A percentile compares a stretch with the other conserved stretches of the same genome.
Evolutionary conservation across 2,797 vertebrate species (phyloP).

Genomic region (Acanthis flammea): DNA sequence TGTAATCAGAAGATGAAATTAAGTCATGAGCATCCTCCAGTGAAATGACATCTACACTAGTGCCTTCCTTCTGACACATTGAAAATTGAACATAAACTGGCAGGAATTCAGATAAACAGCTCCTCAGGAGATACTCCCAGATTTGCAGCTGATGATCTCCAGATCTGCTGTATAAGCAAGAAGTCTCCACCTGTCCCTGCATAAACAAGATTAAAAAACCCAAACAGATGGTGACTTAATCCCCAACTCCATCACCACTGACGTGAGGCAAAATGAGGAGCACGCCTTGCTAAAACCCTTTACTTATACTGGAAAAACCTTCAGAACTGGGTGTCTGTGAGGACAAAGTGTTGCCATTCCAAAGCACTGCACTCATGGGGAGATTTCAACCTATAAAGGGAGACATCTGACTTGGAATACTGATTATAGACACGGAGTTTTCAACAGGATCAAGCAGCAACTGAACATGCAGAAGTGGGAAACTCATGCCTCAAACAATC

Average conservation of each 20-base stretch:
- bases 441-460: neutral
- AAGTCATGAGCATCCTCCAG: neutral
- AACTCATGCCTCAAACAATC: neutral
- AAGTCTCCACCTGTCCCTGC: neutral
- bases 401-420: neutral
- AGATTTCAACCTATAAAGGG: neutral
- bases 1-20: neutral
- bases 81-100: neutral
- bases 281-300: neutral
- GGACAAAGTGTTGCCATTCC: neutral
- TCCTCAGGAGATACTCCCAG: neutral
- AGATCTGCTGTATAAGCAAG: neutral
- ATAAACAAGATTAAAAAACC: constrained; percentile 8
- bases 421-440: neutral
- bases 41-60: neutral
- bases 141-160: neutral
- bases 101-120: neutral
- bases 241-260: neutral
- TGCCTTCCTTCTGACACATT: neutral
- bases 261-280: neutral
- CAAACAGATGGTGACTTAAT: constrained; percentile 32
- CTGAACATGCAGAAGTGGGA: neutral
- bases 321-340: neutral
- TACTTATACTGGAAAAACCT: neutral
- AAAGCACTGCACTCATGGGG: neutral